Evolutionary conservation across 2,888 invertebrate genomes (phyloP), one percentile per base, ranked within the genome.

Genomic region (Bimastos eiseni): DNA sequence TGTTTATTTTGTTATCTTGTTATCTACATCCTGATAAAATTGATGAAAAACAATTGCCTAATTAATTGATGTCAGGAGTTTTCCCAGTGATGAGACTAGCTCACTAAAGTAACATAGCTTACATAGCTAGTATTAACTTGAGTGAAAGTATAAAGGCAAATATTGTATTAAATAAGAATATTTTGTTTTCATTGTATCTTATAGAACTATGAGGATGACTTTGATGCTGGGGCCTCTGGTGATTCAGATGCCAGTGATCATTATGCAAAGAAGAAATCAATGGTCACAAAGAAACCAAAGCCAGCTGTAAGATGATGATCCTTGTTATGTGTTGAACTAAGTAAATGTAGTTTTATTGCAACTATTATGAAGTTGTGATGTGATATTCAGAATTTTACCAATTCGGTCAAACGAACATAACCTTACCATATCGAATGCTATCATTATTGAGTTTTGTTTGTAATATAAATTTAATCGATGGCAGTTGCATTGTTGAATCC

Each of bases 161-260:
- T 70, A n/a, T 70, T 70, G 8, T 15, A 86, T 33, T 13, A 37
- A 36, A 86, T 6, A 36, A 37, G 19, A 86, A 21, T 34, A 37
- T 86, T 36, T 33, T 34, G 34, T 86, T 86, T 34, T 24, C 34
- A 21, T 86, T 33, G 34, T 86, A 24, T 36, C 30, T 1, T 34
- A 37, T 88, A 94, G 94, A 94, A 94, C 92, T 94, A 94, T 92
- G 94, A 94, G 38, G 94, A 94, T 91, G 94, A 94, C 91, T 94
- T 94, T 93, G 94, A 94, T 92, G 94, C 93, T 86, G 94, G 94
- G 70, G 94, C 93, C 70, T 93, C 93, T 17, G 92, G 92, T 88
- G 91, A 91, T 86, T 92, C 55, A 13, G 84, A 91, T 90, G 91
- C 91, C 89, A 90, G 83, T 90, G 88, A 89, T 44, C 38, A 90